Percentiles rank a stretch among this genome's conserved stretches.
Evolutionary conservation across 2,113 vertebrate species (phyloP).

Genomic region (Leiothrix lutea): DNA sequence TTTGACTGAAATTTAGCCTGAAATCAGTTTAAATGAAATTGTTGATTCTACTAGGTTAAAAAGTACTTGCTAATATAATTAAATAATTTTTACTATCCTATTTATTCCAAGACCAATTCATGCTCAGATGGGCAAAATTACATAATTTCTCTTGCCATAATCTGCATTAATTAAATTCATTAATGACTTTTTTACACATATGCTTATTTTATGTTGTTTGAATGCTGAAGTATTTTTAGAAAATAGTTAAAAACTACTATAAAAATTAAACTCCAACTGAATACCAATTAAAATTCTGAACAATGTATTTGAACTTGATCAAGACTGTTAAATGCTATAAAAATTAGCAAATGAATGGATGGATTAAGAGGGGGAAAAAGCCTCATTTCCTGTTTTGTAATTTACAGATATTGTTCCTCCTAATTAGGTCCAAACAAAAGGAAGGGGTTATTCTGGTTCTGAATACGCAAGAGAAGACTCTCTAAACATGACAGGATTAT

Average conservation of each 20-base stretch:
- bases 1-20: neutral
- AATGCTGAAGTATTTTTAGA: neutral
- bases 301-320: neutral
- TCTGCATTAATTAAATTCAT: neutral
- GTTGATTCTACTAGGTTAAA: neutral
- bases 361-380: neutral
- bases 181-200: neutral
- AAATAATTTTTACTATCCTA: neutral
- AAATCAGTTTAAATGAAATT: neutral
- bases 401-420: neutral
- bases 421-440: neutral
- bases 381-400: neutral
- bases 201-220: neutral
- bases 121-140: neutral
- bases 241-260: neutral
- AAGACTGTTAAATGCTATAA: neutral
- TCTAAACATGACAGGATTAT: neutral
- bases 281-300: neutral
- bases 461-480: neutral
- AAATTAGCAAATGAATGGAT: neutral
- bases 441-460: neutral
- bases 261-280: neutral
- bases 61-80: neutral
- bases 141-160: fast-evolving
- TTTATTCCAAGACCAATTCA: neutral